Conservation (phyloP, 2,888 invertebrate genomes). For the Ceramica pisi region DNA sequence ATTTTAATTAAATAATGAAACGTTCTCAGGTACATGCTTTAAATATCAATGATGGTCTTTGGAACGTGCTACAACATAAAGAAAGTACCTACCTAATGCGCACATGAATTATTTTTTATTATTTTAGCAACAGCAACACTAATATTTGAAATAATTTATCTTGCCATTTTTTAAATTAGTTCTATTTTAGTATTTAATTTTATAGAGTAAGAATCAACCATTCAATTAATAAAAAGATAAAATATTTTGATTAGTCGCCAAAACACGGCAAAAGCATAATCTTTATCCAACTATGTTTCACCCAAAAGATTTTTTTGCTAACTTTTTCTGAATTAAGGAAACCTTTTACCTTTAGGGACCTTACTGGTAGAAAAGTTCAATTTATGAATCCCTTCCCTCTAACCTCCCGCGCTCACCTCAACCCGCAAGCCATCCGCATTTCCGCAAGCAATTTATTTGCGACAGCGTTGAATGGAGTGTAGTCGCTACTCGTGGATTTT, state of each 20-base stretch:
- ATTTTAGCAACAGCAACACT: constrained; percentile 16
- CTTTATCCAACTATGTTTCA: too few species aligned
- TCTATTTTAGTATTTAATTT: constrained; percentile 7
- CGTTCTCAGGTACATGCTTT: constrained; percentile 1
- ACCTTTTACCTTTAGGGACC: too few species aligned
- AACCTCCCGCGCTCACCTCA: not conserved
- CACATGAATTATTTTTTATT: not conserved
- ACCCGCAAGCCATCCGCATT: too few species aligned
- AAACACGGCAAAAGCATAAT: not conserved
- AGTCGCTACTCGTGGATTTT: constrained; percentile 14
- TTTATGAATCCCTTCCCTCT: not conserved
- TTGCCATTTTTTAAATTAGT: constrained; percentile 31
- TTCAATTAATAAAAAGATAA: not conserved
- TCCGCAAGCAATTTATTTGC: constrained; percentile 6
- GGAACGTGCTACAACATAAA: constrained; percentile 27
- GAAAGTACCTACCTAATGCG: not conserved
- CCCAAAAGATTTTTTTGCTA: not conserved
- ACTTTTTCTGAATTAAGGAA: not conserved
- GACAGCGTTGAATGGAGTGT: constrained; percentile 18
- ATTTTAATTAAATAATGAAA: too few species aligned
- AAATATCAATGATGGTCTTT: not conserved
- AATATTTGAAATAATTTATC: not conserved
- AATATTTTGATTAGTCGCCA: not conserved
- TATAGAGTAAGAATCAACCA: not conserved
- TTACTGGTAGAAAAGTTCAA: constrained; percentile 14